A percentile compares a stretch with the other conserved stretches of the same genome.
These are phyloP conservation scores for Pentalonia nigronervosa DNA, from an alignment of 1,140 invertebrate genomes.

Conservation along the genomic window DNA sequence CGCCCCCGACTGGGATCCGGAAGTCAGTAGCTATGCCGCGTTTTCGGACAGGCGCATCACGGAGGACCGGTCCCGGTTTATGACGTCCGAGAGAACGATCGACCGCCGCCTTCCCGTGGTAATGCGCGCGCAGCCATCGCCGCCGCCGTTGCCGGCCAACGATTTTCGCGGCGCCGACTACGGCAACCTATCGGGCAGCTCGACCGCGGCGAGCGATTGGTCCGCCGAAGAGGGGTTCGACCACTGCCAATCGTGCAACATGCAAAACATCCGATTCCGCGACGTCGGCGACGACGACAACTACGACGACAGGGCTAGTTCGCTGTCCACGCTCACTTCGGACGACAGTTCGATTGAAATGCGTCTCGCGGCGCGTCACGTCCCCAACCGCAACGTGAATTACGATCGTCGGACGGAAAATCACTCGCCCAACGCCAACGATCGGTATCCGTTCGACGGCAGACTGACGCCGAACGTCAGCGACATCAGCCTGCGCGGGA, in stretches of 20 bases:
- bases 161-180: neutral
- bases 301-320: neutral
- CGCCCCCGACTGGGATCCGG: neutral
- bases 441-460: neutral
- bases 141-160: neutral
- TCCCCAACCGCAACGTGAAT: neutral
- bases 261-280: no score
- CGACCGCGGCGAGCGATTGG: neutral
- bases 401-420: neutral
- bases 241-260: neutral
- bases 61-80: neutral
- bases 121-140: neutral
- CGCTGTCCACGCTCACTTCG: neutral
- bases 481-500: neutral
- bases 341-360: neutral
- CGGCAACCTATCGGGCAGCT: neutral
- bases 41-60: neutral
- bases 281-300: no score
- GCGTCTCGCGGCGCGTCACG: neutral
- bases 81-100: neutral
- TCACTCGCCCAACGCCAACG: neutral
- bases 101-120: rapidly evolving
- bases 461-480: rapidly evolving
- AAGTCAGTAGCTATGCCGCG: neutral
- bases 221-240: neutral